These are phyloP conservation scores for Cryptophagus acutangulus DNA, from an alignment of 2,888 invertebrate genomes.

Conservation along the genomic window DNA sequence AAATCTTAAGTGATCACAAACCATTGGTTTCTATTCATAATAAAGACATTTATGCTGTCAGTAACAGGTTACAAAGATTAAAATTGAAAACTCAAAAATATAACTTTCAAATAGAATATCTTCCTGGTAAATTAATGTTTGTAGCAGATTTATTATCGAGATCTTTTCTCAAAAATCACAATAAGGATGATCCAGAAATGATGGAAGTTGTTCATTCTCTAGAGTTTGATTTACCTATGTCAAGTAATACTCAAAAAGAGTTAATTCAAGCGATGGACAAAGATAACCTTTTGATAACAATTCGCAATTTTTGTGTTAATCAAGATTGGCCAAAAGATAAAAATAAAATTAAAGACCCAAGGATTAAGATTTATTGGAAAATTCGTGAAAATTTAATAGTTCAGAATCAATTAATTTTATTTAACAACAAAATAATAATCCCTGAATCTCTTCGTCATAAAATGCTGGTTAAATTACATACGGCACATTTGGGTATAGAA, in stretches of 20 bases:
- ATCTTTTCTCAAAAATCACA: constrained; percentile 4
- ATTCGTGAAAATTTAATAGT: constrained; percentile 4
- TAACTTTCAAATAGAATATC: constrained; percentile 24
- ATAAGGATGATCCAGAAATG: constrained; percentile 6
- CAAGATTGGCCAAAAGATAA: background rate
- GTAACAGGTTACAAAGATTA: constrained; percentile 19
- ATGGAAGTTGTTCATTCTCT: constrained; percentile 10
- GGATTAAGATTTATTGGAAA: constrained; percentile 1
- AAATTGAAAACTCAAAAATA: constrained; percentile 24
- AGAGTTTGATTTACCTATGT: constrained; percentile 10
- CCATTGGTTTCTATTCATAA: constrained; percentile 26
- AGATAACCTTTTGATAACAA: background rate
- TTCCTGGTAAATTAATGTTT: constrained; percentile 25
- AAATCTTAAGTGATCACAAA: constrained; percentile 32
- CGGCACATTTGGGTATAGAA: constrained; percentile 34
- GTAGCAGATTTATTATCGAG: constrained; percentile 19
- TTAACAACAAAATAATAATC: constrained; percentile 7
- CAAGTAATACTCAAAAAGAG: constrained; percentile 1
- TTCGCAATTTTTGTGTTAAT: background rate
- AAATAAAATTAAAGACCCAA: background rate
- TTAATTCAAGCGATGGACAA: background rate
- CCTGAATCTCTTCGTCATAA: constrained; percentile 19
- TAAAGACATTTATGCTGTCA: constrained; percentile 9
- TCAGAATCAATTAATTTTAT: constrained; percentile 9
- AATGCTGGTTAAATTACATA: constrained; percentile 32